These are phyloP conservation scores for Muscina levida DNA, from an alignment of 2,888 invertebrate genomes.

Conservation along the genomic window DNA sequence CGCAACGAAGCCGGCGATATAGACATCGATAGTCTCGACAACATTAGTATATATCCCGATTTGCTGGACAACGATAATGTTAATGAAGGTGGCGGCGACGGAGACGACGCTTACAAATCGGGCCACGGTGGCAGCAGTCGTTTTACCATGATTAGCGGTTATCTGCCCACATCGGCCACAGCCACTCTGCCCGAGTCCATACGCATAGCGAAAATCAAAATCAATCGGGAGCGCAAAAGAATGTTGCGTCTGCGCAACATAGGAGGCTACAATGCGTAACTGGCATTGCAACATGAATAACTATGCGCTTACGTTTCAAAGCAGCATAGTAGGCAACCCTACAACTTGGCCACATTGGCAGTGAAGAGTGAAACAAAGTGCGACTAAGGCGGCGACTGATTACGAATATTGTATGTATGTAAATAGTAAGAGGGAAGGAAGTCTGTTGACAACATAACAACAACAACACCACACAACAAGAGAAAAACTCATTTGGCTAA, in stretches of 20 bases:
- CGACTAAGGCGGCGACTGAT: background rate
- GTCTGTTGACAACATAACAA: conserved; percentile 19
- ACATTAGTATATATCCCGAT: conserved; percentile 76
- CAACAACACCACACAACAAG: too few relatives aligned
- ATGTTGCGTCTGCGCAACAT: conserved; percentile 68
- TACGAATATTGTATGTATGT: conserved; percentile 34
- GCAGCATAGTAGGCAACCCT: too few relatives aligned
- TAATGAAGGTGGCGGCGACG: conserved; percentile 52
- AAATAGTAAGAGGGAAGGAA: conserved; percentile 16
- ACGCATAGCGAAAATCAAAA: conserved; percentile 76
- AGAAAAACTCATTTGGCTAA: background rate
- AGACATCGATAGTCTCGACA: conserved; percentile 76
- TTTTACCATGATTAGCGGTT: conserved; percentile 74
- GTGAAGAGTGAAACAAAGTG: background rate
- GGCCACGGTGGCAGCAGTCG: conserved; percentile 68
- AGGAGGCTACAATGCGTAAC: conserved; percentile 69
- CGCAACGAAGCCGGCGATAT: conserved; percentile 76
- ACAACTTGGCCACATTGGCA: background rate
- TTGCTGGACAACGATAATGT: conserved; percentile 69
- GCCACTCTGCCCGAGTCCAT: conserved; percentile 75
- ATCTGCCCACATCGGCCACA: conserved; percentile 75
- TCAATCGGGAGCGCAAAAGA: conserved; percentile 74
- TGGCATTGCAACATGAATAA: background rate
- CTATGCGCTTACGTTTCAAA: too few relatives aligned
- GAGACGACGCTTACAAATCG: conserved; percentile 6